A percentile compares a stretch with the other conserved stretches of the same genome.
Conservation (phyloP, 92 coral and sea anemone species). For the Zoanthus solanderi region DNA sequence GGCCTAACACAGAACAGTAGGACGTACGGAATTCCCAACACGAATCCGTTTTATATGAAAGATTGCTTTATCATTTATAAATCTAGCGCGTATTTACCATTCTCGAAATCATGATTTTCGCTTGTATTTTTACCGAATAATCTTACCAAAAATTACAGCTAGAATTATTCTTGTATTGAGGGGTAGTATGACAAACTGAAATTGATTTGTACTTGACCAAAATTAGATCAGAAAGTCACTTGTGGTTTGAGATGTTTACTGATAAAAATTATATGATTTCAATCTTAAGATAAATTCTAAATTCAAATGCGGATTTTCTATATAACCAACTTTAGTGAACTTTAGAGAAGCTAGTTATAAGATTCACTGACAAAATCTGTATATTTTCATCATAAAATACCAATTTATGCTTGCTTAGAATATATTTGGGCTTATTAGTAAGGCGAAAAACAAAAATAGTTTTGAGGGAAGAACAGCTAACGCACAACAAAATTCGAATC, state of each 20-base stretch:
- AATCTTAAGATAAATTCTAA: slow-evolving; percentile 15
- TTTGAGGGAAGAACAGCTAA: not conserved
- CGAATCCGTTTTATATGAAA: not conserved
- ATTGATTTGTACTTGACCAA: not conserved
- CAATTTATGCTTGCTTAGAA: not conserved
- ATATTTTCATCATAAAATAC: not conserved
- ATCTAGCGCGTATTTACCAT: not conserved
- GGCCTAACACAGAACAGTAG: not conserved
- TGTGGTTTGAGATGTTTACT: slow-evolving; percentile 4
- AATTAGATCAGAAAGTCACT: not conserved
- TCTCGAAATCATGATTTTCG: not conserved
- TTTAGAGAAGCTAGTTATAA: not conserved
- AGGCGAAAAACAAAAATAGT: not conserved
- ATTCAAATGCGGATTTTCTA: slow-evolving; percentile 25
- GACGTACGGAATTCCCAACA: not conserved
- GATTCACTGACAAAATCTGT: no score
- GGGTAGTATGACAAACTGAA: not conserved
- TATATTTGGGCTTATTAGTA: not conserved
- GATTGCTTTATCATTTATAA: not conserved
- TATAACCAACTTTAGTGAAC: not conserved
- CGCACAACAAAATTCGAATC: not conserved
- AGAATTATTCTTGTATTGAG: not conserved
- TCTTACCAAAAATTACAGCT: not conserved
- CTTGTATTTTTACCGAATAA: not conserved
- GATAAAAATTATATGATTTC: slow-evolving; percentile 7